A percentile compares a stretch with the other conserved stretches of the same genome.
Conservation (phyloP, 1,140 invertebrate genomes). For the Drosophila tsacasi region DNA sequence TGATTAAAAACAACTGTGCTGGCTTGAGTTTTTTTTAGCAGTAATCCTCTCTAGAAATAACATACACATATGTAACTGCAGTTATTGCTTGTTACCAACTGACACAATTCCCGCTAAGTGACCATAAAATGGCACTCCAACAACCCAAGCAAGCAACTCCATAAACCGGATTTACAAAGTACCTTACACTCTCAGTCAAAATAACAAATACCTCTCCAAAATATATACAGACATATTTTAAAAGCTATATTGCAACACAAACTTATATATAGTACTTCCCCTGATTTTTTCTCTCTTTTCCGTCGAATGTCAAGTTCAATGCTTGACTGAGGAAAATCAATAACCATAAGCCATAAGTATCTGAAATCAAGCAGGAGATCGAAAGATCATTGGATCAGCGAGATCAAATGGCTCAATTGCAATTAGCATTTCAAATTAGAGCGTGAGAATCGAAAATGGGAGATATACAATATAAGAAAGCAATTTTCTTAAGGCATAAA, state of each 20-base stretch:
- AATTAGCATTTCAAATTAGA: slow-evolving; percentile 28
- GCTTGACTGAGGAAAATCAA: slow-evolving; percentile 2
- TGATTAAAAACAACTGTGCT: neutral
- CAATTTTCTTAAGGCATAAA: neutral
- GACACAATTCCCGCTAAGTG: slow-evolving; percentile 51
- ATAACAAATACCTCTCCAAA: slow-evolving; percentile 21
- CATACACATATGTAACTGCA: neutral
- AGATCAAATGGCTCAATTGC: slow-evolving; percentile 25
- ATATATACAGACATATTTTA: slow-evolving; percentile 32
- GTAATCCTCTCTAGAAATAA: neutral
- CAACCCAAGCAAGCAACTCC: slow-evolving; percentile 39
- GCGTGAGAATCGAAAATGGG: slow-evolving; percentile 1
- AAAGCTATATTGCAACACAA: slow-evolving; percentile 38
- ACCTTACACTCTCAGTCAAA: slow-evolving; percentile 27
- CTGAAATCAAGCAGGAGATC: slow-evolving; percentile 22
- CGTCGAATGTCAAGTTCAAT: slow-evolving; percentile 57
- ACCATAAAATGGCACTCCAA: slow-evolving; percentile 32
- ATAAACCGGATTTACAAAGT: slow-evolving; percentile 40
- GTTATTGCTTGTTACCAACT: slow-evolving; percentile 43
- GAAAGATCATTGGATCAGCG: slow-evolving; percentile 4
- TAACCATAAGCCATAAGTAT: slow-evolving; percentile 1
- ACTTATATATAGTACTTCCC: slow-evolving; percentile 11
- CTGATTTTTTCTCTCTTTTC: neutral
- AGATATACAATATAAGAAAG: neutral
- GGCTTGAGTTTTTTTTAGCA: neutral